A percentile compares a stretch with the other conserved stretches of the same genome.
phyloP scores from a whole-genome alignment of 2,797 vertebrate species.

The Neosalanx taihuensis region DNA sequence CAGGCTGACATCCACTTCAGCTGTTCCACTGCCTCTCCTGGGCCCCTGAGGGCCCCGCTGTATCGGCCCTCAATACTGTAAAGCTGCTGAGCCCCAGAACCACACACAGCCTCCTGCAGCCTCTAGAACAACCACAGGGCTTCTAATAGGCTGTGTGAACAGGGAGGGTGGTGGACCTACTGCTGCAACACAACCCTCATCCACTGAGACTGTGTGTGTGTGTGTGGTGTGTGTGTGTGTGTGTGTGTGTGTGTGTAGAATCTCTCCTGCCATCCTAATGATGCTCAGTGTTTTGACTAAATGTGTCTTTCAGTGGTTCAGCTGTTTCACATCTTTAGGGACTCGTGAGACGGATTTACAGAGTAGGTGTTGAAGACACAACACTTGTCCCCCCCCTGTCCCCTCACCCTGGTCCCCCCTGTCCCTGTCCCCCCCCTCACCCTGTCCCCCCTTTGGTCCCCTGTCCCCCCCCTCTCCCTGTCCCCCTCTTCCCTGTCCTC shows the following conservation, averaged over 20 bases:
- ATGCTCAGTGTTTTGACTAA: neutral
- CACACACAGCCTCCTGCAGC: slow-evolving; percentile 62
- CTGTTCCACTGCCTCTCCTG: slow-evolving; percentile 59
- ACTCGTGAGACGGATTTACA: neutral
- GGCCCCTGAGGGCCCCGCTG: neutral
- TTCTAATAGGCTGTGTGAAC: slow-evolving; percentile 54
- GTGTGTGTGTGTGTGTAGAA: neutral
- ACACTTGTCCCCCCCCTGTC: neutral
- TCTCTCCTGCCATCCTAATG: slow-evolving; percentile 5
- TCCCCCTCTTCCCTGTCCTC: too few species aligned
- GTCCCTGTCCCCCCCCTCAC: too few species aligned
- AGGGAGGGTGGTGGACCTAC: neutral
- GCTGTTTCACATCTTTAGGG: neutral
- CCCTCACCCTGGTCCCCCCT: too few species aligned
- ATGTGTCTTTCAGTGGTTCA: slow-evolving; percentile 3
- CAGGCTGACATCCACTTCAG: slow-evolving; percentile 64
- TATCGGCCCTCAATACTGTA: slow-evolving; percentile 2
- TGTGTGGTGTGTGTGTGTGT: slow-evolving; percentile 10
- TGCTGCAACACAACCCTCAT: too few species aligned
- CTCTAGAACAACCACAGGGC: slow-evolving; percentile 63
- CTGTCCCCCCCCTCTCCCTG: too few species aligned
- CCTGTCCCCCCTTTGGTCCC: too few species aligned
- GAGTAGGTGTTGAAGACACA: neutral
- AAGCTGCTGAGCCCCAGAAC: slow-evolving; percentile 61
- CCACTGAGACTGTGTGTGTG: neutral